These are phyloP conservation scores for Eupithecia pulchellata DNA, from an alignment of 2,888 invertebrate species.

Conservation along the genomic window DNA sequence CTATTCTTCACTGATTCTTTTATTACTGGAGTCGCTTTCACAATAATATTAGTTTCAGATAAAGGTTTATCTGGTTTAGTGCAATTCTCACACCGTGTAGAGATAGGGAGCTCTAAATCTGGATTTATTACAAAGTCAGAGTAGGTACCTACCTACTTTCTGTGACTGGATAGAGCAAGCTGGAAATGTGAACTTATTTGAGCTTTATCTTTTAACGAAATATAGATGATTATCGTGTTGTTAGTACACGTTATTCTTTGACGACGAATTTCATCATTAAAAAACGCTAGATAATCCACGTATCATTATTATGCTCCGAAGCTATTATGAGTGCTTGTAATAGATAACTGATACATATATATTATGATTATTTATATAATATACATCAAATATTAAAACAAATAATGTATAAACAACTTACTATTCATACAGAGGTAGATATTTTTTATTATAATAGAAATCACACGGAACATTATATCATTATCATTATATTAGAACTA, in stretches of 20 bases:
- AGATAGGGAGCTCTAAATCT: not conserved
- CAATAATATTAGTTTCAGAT: constrained; percentile 38
- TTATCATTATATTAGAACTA: too few relatives aligned
- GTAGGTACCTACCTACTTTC: not conserved
- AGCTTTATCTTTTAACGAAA: not conserved
- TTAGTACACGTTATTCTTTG: not conserved
- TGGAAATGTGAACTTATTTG: not conserved
- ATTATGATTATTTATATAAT: too few relatives aligned
- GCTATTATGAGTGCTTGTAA: not conserved
- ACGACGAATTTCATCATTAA: not conserved
- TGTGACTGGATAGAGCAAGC: not conserved
- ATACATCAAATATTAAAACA: too few relatives aligned
- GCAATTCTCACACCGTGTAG: constrained; percentile 19
- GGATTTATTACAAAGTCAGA: constrained; percentile 5
- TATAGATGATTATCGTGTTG: not conserved
- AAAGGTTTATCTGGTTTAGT: constrained; percentile 10
- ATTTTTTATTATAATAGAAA: not conserved
- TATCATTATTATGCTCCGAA: not conserved
- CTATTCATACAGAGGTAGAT: not conserved
- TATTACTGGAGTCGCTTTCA: constrained; percentile 28
- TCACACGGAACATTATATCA: not conserved
- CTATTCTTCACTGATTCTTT: constrained; percentile 24
- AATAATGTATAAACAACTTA: too few relatives aligned
- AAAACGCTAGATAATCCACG: not conserved
- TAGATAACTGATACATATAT: not conserved